Conservation (phyloP, 2,888 invertebrate species). For the Habrosyne pyritoides region DNA sequence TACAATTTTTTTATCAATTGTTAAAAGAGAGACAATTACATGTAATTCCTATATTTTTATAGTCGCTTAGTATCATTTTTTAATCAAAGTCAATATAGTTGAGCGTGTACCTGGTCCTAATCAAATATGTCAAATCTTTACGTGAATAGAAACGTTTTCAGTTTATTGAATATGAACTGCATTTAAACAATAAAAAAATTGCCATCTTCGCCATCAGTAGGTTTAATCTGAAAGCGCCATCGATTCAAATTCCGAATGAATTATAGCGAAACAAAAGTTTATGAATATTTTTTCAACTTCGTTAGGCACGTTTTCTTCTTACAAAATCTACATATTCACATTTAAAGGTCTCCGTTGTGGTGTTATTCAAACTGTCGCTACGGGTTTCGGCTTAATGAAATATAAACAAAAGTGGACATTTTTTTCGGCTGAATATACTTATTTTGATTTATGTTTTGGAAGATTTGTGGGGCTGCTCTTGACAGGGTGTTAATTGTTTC, state of each 20-base stretch:
- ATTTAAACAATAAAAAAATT: conserved; percentile 4
- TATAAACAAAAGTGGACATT: conserved; percentile 38
- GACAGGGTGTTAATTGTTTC: conserved; percentile 27
- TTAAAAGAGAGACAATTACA: too few species aligned
- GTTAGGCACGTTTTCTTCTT: conserved; percentile 29
- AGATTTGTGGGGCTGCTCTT: conserved; percentile 17
- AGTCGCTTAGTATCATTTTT: too few species aligned
- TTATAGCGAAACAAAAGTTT: conserved; percentile 36
- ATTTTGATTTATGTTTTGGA: conserved; percentile 26
- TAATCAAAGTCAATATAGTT: too few species aligned
- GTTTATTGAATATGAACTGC: not conserved
- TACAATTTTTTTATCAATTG: too few species aligned
- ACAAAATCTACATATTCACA: conserved; percentile 42
- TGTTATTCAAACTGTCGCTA: conserved; percentile 21
- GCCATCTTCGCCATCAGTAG: conserved; percentile 6
- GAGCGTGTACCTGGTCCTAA: too few species aligned
- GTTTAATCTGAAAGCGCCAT: conserved; percentile 13
- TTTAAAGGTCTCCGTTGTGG: conserved; percentile 33
- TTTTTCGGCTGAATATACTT: conserved; percentile 20
- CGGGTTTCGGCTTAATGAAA: conserved; percentile 44
- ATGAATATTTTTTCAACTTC: conserved; percentile 35
- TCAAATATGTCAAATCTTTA: not conserved
- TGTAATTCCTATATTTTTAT: too few species aligned
- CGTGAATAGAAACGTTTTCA: not conserved
- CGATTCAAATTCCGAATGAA: conserved; percentile 35